Percentiles rank a stretch among this genome's conserved stretches.
Conservation (phyloP, 2,113 vertebrate genomes). For the Hydropotes inermis region DNA sequence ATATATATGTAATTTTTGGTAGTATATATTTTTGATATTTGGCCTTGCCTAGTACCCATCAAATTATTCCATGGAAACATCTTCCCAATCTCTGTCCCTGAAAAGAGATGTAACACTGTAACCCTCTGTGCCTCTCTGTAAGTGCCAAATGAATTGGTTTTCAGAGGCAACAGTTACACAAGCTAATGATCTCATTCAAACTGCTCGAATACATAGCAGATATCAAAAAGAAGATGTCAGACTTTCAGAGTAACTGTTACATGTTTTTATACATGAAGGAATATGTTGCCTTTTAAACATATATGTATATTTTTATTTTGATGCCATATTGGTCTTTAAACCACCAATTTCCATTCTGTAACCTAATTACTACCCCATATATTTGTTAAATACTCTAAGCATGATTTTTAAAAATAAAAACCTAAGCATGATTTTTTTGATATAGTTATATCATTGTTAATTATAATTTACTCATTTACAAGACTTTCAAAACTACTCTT, state of each 20-base stretch:
- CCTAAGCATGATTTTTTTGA: slow-evolving; percentile 27
- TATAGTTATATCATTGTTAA: not conserved
- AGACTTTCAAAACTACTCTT: slow-evolving; percentile 27
- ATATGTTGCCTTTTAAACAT: not conserved
- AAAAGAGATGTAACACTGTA: not conserved
- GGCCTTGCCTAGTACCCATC: not conserved
- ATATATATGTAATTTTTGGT: not conserved
- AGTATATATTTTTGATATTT: not conserved
- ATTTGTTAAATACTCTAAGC: slow-evolving; percentile 6
- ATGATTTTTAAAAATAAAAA: not conserved
- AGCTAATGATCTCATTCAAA: not conserved
- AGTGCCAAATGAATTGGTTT: not conserved
- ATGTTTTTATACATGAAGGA: not conserved
- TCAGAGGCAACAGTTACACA: not conserved
- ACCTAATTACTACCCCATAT: not conserved
- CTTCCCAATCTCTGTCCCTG: not conserved
- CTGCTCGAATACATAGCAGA: not conserved
- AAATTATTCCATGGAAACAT: not conserved
- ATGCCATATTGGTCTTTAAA: not conserved
- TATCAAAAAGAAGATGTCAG: not conserved
- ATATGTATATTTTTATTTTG: not conserved
- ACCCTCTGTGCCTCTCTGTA: not conserved
- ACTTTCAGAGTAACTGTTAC: not conserved
- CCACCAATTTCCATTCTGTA: not conserved
- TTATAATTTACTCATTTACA: not conserved